Percentiles rank a stretch among this genome's conserved stretches.
Evolutionary conservation across 2,888 invertebrate genomes (phyloP).

Genomic region (Cheilosia vulpina): DNA sequence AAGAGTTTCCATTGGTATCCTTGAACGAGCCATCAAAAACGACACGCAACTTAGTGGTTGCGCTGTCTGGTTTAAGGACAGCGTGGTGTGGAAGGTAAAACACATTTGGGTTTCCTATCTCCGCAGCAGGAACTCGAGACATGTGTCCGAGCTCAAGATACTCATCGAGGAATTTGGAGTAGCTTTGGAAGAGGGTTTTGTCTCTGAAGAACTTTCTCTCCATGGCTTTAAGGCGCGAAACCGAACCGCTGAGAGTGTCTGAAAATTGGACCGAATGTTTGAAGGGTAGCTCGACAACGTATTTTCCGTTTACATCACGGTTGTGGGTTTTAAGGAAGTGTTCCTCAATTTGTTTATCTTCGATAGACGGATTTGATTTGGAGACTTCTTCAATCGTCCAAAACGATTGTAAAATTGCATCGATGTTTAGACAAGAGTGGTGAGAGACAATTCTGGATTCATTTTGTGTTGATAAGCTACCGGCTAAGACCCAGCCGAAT

Average conservation of each 20-base stretch:
- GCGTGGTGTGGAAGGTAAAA: too few species aligned
- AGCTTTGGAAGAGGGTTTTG: neutral
- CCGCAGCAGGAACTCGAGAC: too few species aligned
- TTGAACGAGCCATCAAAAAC: too few species aligned
- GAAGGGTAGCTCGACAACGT: conserved; percentile 1
- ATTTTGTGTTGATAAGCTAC: neutral
- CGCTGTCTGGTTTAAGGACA: too few species aligned
- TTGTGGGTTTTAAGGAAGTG: too few species aligned
- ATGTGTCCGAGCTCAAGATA: neutral
- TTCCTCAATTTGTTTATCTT: too few species aligned
- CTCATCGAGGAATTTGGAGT: conserved; percentile 9
- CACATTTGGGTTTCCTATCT: too few species aligned
- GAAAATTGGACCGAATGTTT: neutral
- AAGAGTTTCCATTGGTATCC: too few species aligned
- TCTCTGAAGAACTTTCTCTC: neutral
- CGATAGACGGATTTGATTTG: too few species aligned
- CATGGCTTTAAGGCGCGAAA: conserved; percentile 1
- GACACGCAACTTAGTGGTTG: too few species aligned
- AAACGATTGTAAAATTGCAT: neutral
- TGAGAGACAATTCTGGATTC: neutral
- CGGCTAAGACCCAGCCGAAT: neutral
- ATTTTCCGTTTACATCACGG: too few species aligned
- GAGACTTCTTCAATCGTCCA: too few species aligned
- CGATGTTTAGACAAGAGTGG: neutral
- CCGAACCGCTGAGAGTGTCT: neutral